Evolutionary conservation across 2,797 vertebrate genomes (phyloP), one percentile per base, ranked within the genome.

Genomic region (Xiphophorus birchmanni): DNA sequence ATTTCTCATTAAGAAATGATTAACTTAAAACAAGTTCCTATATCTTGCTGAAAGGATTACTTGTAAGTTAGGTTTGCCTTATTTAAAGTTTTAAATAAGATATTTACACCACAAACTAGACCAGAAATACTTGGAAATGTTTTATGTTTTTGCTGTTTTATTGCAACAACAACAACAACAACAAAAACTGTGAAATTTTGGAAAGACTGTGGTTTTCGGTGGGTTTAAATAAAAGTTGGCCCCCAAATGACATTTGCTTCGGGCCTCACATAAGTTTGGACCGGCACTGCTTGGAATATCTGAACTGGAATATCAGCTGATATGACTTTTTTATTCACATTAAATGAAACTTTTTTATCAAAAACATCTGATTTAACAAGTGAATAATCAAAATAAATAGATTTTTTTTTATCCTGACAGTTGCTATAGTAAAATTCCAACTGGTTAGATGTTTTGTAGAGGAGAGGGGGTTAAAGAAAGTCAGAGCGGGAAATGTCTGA

Each of bases 401-500:
- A 26, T 45, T 4, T 7, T 45, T 32, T 50, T 15, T 45, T 7
- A 32, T 13, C 23, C 12, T 6, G 13, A 23, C 23, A 45, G 67
- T 37, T 2, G 2, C 17, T 29, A 29, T 9, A 6, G 37, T 50
- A 32, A 32, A 17, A 32, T 4, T 4, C 17, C 32, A 37, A 5
- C 11, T 23, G 0, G 1, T 74, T 37, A 54, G 50, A 75, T 35
- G 50, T 32, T 89, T 91, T 90, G 90, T 88, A 90, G 12, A 90
- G 86, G 83, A 83, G 90, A 84, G 85, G 86, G 77, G 75, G 67
- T n/a, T 69, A 69, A 82, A 69, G 79, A 80, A 79, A 83, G 83
- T 26, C 75, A 77, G 42, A 67, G 23, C 77, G 84, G 82, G 79
- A 83, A 76, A 78, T 79, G 87, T 87, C 78, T 78, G 83, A 83